Evolutionary conservation across 1,140 invertebrate species (phyloP), one percentile per base, ranked within the genome.

Genomic region (Aporrectodea caliginosa): DNA sequence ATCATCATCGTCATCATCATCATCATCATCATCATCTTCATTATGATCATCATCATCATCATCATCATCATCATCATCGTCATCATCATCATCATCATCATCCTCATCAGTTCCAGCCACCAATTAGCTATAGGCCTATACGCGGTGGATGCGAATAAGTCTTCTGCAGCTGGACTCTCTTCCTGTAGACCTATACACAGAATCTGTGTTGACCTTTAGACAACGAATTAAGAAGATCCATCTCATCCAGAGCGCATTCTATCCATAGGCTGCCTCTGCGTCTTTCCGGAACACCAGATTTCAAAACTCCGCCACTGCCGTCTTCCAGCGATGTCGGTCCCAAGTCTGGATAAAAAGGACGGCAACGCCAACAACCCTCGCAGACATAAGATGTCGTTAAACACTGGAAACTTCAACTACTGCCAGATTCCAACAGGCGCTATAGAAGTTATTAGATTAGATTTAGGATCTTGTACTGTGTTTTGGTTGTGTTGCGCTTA

Each of bases 61-160:
- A 33, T 32, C 32, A 33, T 74, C 73, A 32, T 74, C 73, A 32
- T 33, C 73, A 33, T 74, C 73, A 74, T 74, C 73, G 34, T 74
- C 73, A 33, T 74, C 31, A 33, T 74, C 73, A 74, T 33, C 2
- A 1, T 74, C 73, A 74, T 74, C 73, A 30, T 74, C n/a, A 73
- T 73, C 72, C 1, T 73, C 72, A 73, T 73, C 69, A 14, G n/a
- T n/a, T n/a, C n/a, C n/a, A n/a, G n/a, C n/a, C n/a, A n/a, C n/a
- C n/a, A n/a, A n/a, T n/a, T n/a, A n/a, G n/a, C n/a, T n/a, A n/a
- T n/a, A n/a, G n/a, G n/a, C n/a, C n/a, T n/a, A n/a, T n/a, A n/a
- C n/a, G n/a, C n/a, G n/a, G n/a, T n/a, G n/a, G n/a, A n/a, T n/a
- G n/a, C n/a, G n/a, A n/a, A n/a, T n/a, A n/a, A n/a, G n/a, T n/a